phyloP scores from a whole-genome alignment of 2,888 invertebrate genomes.

The Dryomyza anilis region DNA sequence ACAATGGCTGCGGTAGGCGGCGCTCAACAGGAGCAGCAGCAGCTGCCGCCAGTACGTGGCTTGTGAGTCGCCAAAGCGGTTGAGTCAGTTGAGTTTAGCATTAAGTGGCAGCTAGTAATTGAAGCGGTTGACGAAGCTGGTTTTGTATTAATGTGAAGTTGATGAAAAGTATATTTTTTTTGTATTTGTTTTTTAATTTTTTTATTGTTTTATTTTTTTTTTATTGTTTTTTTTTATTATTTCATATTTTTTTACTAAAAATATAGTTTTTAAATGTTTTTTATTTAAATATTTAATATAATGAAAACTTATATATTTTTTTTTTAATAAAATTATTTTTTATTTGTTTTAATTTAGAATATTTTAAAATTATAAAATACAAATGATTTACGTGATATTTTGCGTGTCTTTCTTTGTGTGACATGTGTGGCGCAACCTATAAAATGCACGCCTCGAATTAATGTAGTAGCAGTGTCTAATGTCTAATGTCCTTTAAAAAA shows the following conservation, averaged over 20 bases:
- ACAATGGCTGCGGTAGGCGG: slow-evolving; percentile 34
- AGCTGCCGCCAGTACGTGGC: slow-evolving; percentile 11
- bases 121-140: slow-evolving; percentile 18
- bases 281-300: no score
- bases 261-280: not conserved
- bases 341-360: no score
- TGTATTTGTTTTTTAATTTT: no score
- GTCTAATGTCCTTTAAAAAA: no score
- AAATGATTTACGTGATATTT: no score
- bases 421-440: no score
- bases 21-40: slow-evolving; percentile 31
- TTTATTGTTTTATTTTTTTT: not conserved
- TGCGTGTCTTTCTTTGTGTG: no score
- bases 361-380: no score
- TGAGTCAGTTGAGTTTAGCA: slow-evolving; percentile 19
- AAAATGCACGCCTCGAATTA: no score
- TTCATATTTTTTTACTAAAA: not conserved
- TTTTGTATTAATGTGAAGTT: slow-evolving; percentile 23
- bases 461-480: no score
- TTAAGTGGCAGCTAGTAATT: not conserved
- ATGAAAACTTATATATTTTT: no score
- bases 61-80: slow-evolving; percentile 24
- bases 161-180: not conserved
- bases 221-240: not conserved
- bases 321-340: no score